These are phyloP conservation scores for Eutolmus rufibarbis DNA, from an alignment of 2,888 invertebrate species.

Conservation along the genomic window DNA sequence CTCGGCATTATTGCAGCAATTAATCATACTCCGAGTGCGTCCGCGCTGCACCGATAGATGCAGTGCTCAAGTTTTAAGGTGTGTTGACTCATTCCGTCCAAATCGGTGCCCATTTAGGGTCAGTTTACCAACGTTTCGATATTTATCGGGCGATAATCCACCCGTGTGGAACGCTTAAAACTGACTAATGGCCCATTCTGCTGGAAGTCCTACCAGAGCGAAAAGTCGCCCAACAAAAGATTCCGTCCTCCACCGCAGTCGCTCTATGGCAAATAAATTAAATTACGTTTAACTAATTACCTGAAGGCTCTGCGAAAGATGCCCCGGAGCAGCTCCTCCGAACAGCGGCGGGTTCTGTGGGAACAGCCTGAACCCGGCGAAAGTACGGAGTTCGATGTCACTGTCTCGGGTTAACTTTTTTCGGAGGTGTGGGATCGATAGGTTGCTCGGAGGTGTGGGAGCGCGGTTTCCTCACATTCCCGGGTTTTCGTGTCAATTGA, in stretches of 20 bases:
- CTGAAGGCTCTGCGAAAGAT: slow-evolving; percentile 27
- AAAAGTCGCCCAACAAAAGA: slow-evolving; percentile 3
- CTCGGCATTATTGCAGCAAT: slow-evolving; percentile 35
- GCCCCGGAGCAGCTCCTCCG: not conserved
- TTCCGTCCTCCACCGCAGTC: not conserved
- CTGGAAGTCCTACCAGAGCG: not conserved
- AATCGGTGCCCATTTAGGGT: slow-evolving; percentile 16
- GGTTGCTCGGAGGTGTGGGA: not conserved
- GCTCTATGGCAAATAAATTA: slow-evolving; percentile 27
- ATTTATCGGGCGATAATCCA: slow-evolving; percentile 20
- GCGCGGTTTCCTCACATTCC: slow-evolving; percentile 4
- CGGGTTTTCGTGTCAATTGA: slow-evolving; percentile 29
- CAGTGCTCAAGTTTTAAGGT: not conserved
- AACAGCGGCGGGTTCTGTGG: not conserved
- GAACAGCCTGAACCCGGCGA: not conserved
- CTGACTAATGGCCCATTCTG: slow-evolving; percentile 33
- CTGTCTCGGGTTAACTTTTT: not conserved
- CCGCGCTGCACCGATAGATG: not conserved
- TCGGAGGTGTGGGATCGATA: not conserved
- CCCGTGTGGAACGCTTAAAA: slow-evolving; percentile 35
- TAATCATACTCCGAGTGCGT: slow-evolving; percentile 39
- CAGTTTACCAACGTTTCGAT: slow-evolving; percentile 1
- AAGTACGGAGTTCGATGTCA: not conserved
- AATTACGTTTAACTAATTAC: slow-evolving; percentile 46
- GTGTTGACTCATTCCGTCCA: slow-evolving; percentile 20